Conservation (phyloP, 2,797 vertebrate genomes). For the Myotis myotis region DNA sequence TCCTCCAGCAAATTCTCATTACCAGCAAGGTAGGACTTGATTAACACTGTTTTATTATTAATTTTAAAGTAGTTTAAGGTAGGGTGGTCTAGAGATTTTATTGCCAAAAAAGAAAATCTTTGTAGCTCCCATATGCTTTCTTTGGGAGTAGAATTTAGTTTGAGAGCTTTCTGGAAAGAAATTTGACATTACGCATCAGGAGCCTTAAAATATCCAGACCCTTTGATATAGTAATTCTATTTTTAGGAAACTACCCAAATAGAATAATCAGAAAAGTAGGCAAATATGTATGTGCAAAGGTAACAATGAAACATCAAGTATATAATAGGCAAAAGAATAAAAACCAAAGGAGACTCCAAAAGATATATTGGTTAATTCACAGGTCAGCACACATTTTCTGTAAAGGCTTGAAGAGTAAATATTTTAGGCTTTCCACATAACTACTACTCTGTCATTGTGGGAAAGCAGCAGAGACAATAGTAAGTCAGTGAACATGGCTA, state of each 20-base stretch:
- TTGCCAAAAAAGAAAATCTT: conserved; percentile 36
- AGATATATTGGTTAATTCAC: not conserved
- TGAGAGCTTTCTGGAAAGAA: conserved; percentile 15
- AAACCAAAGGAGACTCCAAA: not conserved
- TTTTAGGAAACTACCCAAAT: not conserved
- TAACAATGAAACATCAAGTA: not conserved
- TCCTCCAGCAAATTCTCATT: not conserved
- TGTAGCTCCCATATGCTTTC: not conserved
- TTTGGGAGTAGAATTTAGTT: not conserved
- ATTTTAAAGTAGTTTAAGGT: not conserved
- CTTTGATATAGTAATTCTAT: not conserved
- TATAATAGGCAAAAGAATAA: not conserved
- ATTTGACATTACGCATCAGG: not conserved
- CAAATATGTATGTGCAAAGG: not conserved
- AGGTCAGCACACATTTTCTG: not conserved
- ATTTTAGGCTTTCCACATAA: not conserved
- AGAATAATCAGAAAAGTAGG: conserved; percentile 48
- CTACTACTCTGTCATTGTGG: not conserved
- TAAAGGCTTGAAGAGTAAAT: not conserved
- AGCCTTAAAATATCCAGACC: conserved; percentile 16
- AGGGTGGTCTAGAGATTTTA: not conserved
- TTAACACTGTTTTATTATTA: conserved; percentile 18
- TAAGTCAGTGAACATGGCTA: not conserved
- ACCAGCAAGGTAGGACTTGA: not conserved
- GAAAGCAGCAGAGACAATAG: not conserved